These are phyloP conservation scores for Malthinus flaveolus DNA, from an alignment of 2,888 invertebrate genomes.

Conservation along the genomic window DNA sequence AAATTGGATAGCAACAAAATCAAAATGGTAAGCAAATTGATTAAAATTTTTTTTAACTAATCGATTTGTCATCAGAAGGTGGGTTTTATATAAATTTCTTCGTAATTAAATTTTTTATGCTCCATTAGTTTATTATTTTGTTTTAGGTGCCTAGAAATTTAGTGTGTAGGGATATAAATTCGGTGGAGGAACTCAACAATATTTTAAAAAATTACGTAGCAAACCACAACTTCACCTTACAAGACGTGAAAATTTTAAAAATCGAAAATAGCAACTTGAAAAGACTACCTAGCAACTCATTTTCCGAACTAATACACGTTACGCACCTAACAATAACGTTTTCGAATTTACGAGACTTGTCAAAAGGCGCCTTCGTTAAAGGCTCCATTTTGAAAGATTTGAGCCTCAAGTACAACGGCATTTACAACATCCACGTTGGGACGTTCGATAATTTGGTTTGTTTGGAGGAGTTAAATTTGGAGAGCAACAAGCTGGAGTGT, in stretches of 20 bases:
- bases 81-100: too few species aligned
- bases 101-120: too few species aligned
- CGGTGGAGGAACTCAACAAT: background rate
- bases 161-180: constrained; percentile 1
- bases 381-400: background rate
- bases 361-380: background rate
- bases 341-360: constrained; percentile 3
- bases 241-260: background rate
- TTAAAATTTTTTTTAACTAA: too few species aligned
- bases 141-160: background rate
- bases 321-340: background rate
- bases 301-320: background rate
- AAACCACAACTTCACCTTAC: background rate
- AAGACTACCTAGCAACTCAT: background rate
- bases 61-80: too few species aligned
- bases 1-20: too few species aligned
- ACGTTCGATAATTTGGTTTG: background rate
- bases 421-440: background rate
- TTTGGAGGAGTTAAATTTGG: constrained; percentile 2
- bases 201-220: background rate
- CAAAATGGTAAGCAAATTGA: too few species aligned
- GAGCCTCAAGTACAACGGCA: constrained; percentile 3
- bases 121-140: too few species aligned
- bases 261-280: constrained; percentile 1
- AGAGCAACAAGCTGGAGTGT: constrained; percentile 1